Conservation (phyloP, 2,113 vertebrate genomes). For the Corythornis vintsioides region DNA sequence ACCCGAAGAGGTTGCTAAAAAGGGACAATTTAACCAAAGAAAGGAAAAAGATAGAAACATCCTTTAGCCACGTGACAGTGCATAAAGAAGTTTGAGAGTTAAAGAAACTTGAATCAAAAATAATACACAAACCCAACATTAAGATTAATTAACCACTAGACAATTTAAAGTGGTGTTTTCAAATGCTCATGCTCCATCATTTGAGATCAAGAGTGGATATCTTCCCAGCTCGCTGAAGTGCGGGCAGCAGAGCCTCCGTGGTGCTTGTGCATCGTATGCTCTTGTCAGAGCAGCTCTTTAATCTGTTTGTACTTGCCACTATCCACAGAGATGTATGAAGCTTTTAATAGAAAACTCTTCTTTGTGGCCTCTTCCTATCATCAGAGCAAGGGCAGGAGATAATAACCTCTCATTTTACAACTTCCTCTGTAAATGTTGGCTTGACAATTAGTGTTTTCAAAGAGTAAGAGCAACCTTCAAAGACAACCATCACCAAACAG, state of each 20-base stretch:
- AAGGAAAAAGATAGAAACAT: neutral
- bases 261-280: neutral
- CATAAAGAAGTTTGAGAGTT: neutral
- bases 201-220: neutral
- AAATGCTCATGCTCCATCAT: neutral
- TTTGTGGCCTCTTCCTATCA: slow-evolving; percentile 29
- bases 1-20: neutral
- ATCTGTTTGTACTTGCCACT: slow-evolving; percentile 43
- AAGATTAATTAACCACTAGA: neutral
- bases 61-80: neutral
- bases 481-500: slow-evolving; percentile 45
- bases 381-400: slow-evolving; percentile 45
- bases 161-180: neutral
- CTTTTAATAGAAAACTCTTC: slow-evolving; percentile 45
- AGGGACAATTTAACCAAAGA: neutral
- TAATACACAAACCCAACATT: neutral
- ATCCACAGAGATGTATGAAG: neutral
- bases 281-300: neutral
- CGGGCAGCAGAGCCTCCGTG: neutral
- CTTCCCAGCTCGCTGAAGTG: neutral
- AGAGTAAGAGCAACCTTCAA: slow-evolving; percentile 57
- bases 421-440: slow-evolving; percentile 67
- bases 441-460: slow-evolving; percentile 66
- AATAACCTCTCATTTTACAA: slow-evolving; percentile 64
- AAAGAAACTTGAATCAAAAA: neutral